phyloP scores from a whole-genome alignment of 2,113 vertebrate species.

The Leptobrachium ailaonicum region DNA sequence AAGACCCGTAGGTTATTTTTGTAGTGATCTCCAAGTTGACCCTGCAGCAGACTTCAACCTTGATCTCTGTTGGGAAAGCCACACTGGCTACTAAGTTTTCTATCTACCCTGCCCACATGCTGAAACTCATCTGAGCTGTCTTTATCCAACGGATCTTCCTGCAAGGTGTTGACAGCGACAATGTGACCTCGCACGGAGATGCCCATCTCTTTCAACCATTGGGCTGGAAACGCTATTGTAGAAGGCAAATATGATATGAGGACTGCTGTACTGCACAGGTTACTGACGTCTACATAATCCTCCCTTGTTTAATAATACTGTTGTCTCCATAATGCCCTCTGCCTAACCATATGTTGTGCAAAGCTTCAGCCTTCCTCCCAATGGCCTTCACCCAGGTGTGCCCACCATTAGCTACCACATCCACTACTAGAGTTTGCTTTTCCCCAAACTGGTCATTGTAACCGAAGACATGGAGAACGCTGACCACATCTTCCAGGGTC shows the following conservation, averaged over 20 bases:
- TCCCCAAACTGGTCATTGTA: conserved; percentile 75
- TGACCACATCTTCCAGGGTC: conserved; percentile 79
- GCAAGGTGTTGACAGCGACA: conserved; percentile 76
- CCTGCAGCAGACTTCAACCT: conserved; percentile 78
- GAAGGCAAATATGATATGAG: conserved; percentile 91
- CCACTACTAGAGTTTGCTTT: conserved; percentile 84
- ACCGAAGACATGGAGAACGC: conserved; percentile 85
- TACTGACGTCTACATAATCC: conserved; percentile 87
- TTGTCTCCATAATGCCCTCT: conserved; percentile 94
- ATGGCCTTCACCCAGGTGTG: conserved; percentile 96
- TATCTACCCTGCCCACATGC: conserved; percentile 77
- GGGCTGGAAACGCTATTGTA: conserved; percentile 90
- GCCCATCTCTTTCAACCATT: conserved; percentile 88
- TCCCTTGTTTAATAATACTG: conserved; percentile 83
- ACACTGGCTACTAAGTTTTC: conserved; percentile 79
- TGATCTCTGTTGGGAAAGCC: conserved; percentile 82
- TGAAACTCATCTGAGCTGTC: conserved; percentile 60
- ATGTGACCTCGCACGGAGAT: conserved; percentile 88
- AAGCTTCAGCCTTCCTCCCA: conserved; percentile 89
- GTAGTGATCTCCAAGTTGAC: conserved; percentile 96
- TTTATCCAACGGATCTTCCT: conserved; percentile 52
- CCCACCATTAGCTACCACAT: conserved; percentile 87
- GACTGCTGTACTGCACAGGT: conserved; percentile 85
- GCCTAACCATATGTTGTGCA: conserved; percentile 96
- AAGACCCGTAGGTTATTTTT: conserved; percentile 89